Base-by-base conservation (phyloP, 2,888 invertebrate genomes). In the Anthophora plumipes region DNA sequence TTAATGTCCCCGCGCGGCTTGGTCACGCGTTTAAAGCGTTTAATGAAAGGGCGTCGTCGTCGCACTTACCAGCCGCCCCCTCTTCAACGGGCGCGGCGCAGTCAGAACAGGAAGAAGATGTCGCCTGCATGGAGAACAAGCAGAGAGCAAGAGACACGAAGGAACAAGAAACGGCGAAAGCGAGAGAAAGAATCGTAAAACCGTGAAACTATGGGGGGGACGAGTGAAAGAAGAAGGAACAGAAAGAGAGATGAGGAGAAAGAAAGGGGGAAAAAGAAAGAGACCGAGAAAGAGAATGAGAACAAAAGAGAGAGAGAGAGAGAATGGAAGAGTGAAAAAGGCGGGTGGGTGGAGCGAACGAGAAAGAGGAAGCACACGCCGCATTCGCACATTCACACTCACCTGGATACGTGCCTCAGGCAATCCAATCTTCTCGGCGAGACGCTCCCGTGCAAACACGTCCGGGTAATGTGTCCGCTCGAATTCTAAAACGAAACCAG, bases 341-440 rank as follows among this genome's bases (percentile, higher is more conserved):
- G 55, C 74, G 70, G 80, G 77, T 72, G 73, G 80, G 67, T 72
- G 84, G 82, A 82, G 86, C 83, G 82, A 83, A 75, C 77, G 85
- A 80, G 89, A 87, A 88, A 84, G 89, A 89, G 85, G 82, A 87
- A 85, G 89, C 89, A 88, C 89, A 88, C 89, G 83, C 84, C 91
- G 86, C 91, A 91, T 90, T 91, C 92, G 88, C 91, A 92, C 93
- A 92, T 92, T 93, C 95, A 95, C 95, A 96, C 96, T 96, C 96
- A 98, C 98, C 97, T 99, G 98, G 96, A 99, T 99, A 96, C 98
- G 97, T 95, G 98, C 98, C 96, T 98, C 98, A 95, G 98, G 98
- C 95, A 99, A 97, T 95, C 98, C 98, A 95, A 99, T 99, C 96
- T 98, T 98, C 95, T 97, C 97, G 86, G 99, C 98, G 94, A 99